Base-by-base conservation (phyloP, 2,888 invertebrate species). In the Drosophila vallismaia region DNA sequence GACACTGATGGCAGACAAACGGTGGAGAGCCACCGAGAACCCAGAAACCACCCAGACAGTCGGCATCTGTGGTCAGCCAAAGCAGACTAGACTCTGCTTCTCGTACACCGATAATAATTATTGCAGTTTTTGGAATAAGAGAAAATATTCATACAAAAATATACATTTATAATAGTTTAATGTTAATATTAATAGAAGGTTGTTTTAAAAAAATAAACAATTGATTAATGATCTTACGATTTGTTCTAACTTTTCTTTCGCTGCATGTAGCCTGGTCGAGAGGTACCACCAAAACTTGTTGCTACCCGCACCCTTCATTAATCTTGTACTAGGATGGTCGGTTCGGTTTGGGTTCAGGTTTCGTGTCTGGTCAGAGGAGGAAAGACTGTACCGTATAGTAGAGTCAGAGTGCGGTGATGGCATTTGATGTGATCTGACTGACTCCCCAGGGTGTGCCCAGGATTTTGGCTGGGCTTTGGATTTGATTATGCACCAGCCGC, bases 241-340 rank as follows among this genome's bases (percentile, higher is more conserved):
- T 28, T 4, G n/a, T 38, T 42, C 1, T n/a, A 14, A 19, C 19
- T 12, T 51, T 63, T 49, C 8, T n/a, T 33, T 28, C 63, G 49
- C 48, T 63, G 63, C 10, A 42, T 3, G 4, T 3, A 5, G 4
- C 4, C 12, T 40, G 40, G 40, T n/a, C 40, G 5, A 14, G 9
- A 48, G 14, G 24, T 31, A 31, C 59, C 46, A 64, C 31, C 45
- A 64, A 55, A 67, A 60, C 71, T 60, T 71, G 71, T 59, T 63
- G 72, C 71, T 50, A 64, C 54, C 50, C 53, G 72, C 33, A 54
- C 72, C 68, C 74, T 72, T 74, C 67, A 72, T 73, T 72, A 67
- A 67, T 72, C 74, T 53, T 56, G 49, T 36, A 45, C 33, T 29
- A 28, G 46, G 46, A 60, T 38, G 46, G 42, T 19, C 26, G n/a